phyloP scores from a whole-genome alignment of 2,113 vertebrate species.

The Romanogobio albipinnatus region DNA sequence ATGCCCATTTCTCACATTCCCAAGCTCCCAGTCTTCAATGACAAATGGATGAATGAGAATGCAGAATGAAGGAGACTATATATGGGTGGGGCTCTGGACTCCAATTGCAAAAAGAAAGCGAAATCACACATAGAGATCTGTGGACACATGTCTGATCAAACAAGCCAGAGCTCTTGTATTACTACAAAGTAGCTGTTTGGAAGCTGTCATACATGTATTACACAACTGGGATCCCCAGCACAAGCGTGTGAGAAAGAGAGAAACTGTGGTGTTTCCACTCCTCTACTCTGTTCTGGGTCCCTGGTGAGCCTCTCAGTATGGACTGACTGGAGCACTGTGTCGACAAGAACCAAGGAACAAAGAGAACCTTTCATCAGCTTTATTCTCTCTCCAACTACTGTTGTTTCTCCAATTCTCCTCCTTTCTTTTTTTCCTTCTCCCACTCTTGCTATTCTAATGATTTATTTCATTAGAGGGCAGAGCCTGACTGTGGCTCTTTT shows the following conservation, averaged over 20 bases:
- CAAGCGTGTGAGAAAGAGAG: background rate
- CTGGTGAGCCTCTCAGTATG: constrained; percentile 67
- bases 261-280: constrained; percentile 62
- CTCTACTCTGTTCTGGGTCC: constrained; percentile 59
- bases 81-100: constrained; percentile 8
- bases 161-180: constrained; percentile 8
- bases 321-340: constrained; percentile 74
- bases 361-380: constrained; percentile 72
- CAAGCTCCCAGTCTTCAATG: constrained; percentile 2
- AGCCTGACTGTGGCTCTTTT: constrained; percentile 46
- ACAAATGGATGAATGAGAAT: constrained; percentile 1
- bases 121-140: background rate
- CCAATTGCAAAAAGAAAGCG: background rate
- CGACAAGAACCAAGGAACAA: constrained; percentile 71
- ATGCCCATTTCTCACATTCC: background rate
- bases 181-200: constrained; percentile 37
- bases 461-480: constrained; percentile 53
- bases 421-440: constrained; percentile 13
- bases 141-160: constrained; percentile 11
- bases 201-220: constrained; percentile 34
- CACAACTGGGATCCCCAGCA: constrained; percentile 27
- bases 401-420: constrained; percentile 50
- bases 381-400: constrained; percentile 30
- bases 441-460: constrained; percentile 51
- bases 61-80: background rate